Evolutionary conservation across 2,113 vertebrate species (phyloP), one percentile per base, ranked within the genome.

Genomic region (Lichenostomus cassidix): DNA sequence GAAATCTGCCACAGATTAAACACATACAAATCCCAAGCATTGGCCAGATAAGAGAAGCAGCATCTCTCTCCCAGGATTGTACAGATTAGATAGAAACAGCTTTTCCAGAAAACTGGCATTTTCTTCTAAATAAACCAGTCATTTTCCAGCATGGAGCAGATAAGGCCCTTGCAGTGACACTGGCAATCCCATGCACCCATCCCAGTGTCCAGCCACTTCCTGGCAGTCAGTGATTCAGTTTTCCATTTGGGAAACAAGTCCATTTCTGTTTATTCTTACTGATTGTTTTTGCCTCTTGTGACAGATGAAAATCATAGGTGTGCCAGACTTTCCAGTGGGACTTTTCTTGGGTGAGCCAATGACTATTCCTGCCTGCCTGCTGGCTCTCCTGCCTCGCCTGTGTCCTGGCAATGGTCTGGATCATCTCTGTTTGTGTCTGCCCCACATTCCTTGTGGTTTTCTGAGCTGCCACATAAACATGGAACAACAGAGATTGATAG

Each of bases 381-480:
- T 27, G 87, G 94, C 79, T 89, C 73, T 73, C 55, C 79, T 65
- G 10, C 84, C 88, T 96, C 9, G 41, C 8, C 1, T 92, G 88
- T 62, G 89, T 90, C 88, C 91, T 91, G 86, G 91, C 81, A 58
- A 4, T 47, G 89, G 73, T 44, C 73, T 92, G 92, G 65, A 91
- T 75, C 84, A 81, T 88, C 94, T 87, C 94, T 69, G 60, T 84
- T 95, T 96, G 86, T 92, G 92, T 95, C 95, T 95, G 92, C 55
- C 89, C 84, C 91, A 94, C 84, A 83, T 97, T 96, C 95, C 62
- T 83, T 89, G 92, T 96, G 96, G 96, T 87, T 97, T 97, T 73
- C 42, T 83, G 79, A 86, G 79, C 87, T 42, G n/a, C 95, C 90
- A 77, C 79, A 80, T 29, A 94, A 95, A 90, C 95, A 89, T 4